Base-by-base conservation (phyloP, 2,113 vertebrate species). In the Cranoglanis bouderius region DNA sequence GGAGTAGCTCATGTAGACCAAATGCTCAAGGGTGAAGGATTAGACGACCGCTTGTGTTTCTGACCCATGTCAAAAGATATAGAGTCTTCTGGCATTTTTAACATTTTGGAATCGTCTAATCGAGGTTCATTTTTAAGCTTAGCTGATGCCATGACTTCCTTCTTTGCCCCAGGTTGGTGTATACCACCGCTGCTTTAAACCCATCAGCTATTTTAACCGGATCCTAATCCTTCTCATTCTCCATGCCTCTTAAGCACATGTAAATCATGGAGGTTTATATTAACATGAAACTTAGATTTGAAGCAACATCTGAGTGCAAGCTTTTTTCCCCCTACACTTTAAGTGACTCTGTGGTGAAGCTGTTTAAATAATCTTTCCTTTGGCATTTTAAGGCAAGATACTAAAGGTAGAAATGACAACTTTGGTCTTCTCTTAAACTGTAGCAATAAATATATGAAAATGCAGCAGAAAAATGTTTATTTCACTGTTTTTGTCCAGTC, bases 251-350 rank as follows among this genome's bases (percentile, higher is more conserved):
- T 86, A 84, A 83, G 59, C 90, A 92, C 90, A 88, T 93, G 92
- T 78, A 93, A 93, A 94, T 94, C 92, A 90, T 13, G 78, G 82
- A 88, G 82, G 90, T 91, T 93, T 90, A 90, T 91, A 92, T 90
- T 90, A 91, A 93, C 93, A 92, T 90, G 90, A 95, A 94, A 95
- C 93, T 93, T 90, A 94, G 92, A 95, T 93, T 92, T 92, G 85
- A 94, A 94, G 91, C 93, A 92, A 93, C 93, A 91, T 90, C 89
- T 92, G 93, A 94, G 93, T 94, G 92, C n/a, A 93, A 93, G 92
- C 75, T 67, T 57, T 35, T 14, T 19, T n/a, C 4, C 19, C 65
- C 78, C 86, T 86, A 90, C 92, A 94, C 93, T 93, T 84, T 90
- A 91, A 92, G 91, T 92, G 93, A 51, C 75, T 49, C 43, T 77